Conservation (phyloP, 1,140 invertebrate species). For the Drosophila pseudoobscura region DNA sequence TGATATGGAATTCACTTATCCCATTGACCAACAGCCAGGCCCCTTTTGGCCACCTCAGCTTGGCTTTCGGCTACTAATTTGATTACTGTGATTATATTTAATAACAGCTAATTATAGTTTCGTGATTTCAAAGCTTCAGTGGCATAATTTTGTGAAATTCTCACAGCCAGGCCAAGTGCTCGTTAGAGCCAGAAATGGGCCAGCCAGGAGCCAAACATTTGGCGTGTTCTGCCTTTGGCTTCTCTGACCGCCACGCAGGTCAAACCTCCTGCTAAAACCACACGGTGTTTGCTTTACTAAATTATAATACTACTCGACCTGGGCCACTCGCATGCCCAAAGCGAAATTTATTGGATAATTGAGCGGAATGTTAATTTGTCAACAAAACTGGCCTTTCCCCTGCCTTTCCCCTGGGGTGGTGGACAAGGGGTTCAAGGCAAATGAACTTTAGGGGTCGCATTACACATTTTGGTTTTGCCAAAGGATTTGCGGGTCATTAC, state of each 20-base stretch:
- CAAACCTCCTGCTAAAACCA: too few relatives aligned
- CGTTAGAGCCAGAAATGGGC: background rate
- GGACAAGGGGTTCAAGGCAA: background rate
- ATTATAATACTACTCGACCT: conserved; percentile 1
- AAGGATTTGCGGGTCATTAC: background rate
- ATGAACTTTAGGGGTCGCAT: conserved; percentile 9
- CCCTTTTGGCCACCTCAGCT: too few relatives aligned
- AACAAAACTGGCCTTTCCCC: conserved; percentile 27
- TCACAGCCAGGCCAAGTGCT: background rate
- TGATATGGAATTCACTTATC: background rate
- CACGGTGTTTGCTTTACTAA: conserved; percentile 25
- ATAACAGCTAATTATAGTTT: conserved; percentile 23
- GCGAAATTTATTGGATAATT: conserved; percentile 37
- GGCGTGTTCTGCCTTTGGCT: conserved; percentile 21
- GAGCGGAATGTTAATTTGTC: conserved; percentile 32
- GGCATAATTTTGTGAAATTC: conserved; percentile 39
- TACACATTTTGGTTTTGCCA: background rate
- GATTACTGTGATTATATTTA: conserved; percentile 49
- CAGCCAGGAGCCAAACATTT: background rate
- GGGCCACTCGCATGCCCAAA: background rate
- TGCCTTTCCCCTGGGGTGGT: background rate
- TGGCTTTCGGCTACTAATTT: conserved; percentile 25
- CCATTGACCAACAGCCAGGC: background rate
- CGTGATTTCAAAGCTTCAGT: conserved; percentile 36
- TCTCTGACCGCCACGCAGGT: conserved; percentile 15